Percentiles rank a stretch among this genome's conserved stretches.
phyloP scores from a whole-genome alignment of 2,113 vertebrate genomes.

The human region GRCh38 chr14:95809501-95810000 shows the following conservation, averaged over 20 bases:
- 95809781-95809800: neutral
- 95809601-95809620: neutral
- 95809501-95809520: accelerated
- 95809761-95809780: neutral
- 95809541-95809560: neutral
- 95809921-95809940: neutral
- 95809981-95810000: neutral
- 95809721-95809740: neutral
- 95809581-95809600: neutral
- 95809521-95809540: neutral
- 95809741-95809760: neutral
- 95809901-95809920: neutral
- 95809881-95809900: neutral
- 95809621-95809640: neutral
- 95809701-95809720: neutral
- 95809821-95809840: neutral
- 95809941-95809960: neutral
- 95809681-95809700: neutral
- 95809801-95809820: neutral
- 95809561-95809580: neutral
- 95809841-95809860: neutral
- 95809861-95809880: neutral
- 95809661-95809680: neutral
- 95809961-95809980: neutral
- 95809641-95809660: neutral